Conservation (phyloP, 2,113 vertebrate species). For the Gyps fulvus region DNA sequence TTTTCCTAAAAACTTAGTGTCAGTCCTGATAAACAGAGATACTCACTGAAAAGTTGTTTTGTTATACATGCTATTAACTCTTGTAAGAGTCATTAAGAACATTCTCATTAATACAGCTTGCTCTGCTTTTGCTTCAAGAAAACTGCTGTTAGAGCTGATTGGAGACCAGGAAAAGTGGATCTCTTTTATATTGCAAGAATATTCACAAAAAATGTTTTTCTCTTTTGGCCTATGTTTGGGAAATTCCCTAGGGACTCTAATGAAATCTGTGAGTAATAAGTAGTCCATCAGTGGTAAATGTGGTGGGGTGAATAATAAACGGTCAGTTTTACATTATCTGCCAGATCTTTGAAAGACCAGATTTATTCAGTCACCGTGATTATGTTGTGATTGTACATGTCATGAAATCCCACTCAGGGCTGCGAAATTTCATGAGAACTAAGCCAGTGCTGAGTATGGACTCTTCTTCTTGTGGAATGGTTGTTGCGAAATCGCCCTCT, state of each 20-base stretch:
- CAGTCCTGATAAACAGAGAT: neutral
- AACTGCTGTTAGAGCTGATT: neutral
- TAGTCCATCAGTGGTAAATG: neutral
- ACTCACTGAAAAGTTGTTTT: neutral
- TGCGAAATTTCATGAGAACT: neutral
- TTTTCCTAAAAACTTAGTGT: neutral
- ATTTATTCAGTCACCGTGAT: constrained; percentile 9
- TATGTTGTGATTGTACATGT: neutral
- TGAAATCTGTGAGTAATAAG: neutral
- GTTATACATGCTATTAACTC: neutral
- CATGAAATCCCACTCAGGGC: neutral
- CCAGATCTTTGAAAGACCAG: neutral
- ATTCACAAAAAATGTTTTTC: neutral
- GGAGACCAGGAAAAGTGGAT: neutral
- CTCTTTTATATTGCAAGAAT: neutral
- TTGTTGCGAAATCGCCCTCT: neutral
- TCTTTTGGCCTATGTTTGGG: neutral
- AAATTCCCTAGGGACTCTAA: neutral
- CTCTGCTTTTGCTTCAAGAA: neutral
- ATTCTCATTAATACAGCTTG: neutral
- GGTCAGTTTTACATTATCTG: constrained; percentile 2
- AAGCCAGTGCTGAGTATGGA: neutral
- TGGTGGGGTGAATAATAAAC: neutral
- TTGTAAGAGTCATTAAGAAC: neutral
- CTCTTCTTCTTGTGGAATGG: neutral